phyloP scores from a whole-genome alignment of 2,888 invertebrate species.

The Chymomyza caudatula region DNA sequence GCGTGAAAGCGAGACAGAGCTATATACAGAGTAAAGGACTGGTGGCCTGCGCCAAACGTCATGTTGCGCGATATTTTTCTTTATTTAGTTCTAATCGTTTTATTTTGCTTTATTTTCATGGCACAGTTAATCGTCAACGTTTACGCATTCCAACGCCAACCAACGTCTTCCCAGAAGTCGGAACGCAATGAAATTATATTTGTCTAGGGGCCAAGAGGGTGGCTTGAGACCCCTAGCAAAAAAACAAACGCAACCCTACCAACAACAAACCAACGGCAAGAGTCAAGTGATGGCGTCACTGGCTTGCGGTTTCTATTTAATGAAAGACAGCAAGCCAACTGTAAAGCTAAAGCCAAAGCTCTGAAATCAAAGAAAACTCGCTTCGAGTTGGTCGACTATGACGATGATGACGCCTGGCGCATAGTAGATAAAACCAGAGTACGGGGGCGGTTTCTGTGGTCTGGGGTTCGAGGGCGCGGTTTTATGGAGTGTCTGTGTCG shows the following conservation, averaged over 20 bases:
- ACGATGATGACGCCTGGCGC: conserved; percentile 1
- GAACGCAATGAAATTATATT: conserved; percentile 75
- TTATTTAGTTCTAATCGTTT: conserved; percentile 76
- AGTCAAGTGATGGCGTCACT: background rate
- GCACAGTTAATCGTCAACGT: conserved; percentile 77
- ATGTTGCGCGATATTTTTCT: conserved; percentile 77
- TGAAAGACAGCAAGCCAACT: conserved; percentile 17
- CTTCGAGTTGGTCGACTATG: background rate
- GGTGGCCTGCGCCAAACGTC: conserved; percentile 36
- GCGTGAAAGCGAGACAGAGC: too few species aligned
- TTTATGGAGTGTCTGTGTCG: too few species aligned
- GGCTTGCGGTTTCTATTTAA: conserved; percentile 37
- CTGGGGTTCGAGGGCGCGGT: background rate
- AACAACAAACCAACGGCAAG: background rate
- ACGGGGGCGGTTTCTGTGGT: background rate
- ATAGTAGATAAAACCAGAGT: background rate
- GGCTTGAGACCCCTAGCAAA: background rate
- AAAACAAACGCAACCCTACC: background rate
- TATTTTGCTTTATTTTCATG: conserved; percentile 77
- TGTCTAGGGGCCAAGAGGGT: conserved; percentile 49
- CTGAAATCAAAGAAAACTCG: conserved; percentile 15
- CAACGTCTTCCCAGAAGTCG: conserved; percentile 68
- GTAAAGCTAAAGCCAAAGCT: conserved; percentile 7
- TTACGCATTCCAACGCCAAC: conserved; percentile 76
- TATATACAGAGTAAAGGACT: conserved; percentile 4